phyloP scores from a whole-genome alignment of 2,797 vertebrate genomes.

The Amphiprion clarkii region DNA sequence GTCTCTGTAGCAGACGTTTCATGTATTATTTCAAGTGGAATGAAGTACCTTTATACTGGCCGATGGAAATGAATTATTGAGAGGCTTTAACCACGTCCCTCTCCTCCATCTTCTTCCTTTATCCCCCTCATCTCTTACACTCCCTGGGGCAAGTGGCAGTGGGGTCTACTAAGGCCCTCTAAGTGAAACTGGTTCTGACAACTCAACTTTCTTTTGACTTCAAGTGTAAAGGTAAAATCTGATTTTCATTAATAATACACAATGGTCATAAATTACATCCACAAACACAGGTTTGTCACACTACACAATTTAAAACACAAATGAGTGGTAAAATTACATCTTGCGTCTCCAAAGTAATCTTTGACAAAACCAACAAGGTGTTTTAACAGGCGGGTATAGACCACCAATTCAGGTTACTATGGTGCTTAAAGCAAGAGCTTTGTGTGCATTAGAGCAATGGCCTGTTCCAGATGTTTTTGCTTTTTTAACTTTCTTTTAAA shows the following conservation, averaged over 20 bases:
- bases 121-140: constrained; percentile 20
- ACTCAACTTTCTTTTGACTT: constrained; percentile 15
- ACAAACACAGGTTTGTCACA: constrained; percentile 3
- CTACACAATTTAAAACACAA: constrained; percentile 1
- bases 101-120: constrained; percentile 14
- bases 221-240: not conserved
- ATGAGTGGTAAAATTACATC: constrained; percentile 25
- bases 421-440: constrained; percentile 23
- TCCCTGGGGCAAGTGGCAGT: constrained; percentile 1
- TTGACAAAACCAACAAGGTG: constrained; percentile 36
- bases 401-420: constrained; percentile 45
- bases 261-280: not conserved
- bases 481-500: not conserved
- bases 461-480: too few species aligned
- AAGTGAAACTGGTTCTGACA: not conserved
- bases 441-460: too few species aligned
- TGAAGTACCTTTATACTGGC: constrained; percentile 52
- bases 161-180: constrained; percentile 3
- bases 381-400: constrained; percentile 50
- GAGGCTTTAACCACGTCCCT: constrained; percentile 36
- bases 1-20: constrained; percentile 64
- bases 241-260: constrained; percentile 30
- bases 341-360: constrained; percentile 12
- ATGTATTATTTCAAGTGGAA: constrained; percentile 75
- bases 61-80: constrained; percentile 68